A percentile compares a stretch with the other conserved stretches of the same genome.
These are phyloP conservation scores for Brachirus orientalis DNA, from an alignment of 2,113 vertebrate species.

Conservation along the genomic window DNA sequence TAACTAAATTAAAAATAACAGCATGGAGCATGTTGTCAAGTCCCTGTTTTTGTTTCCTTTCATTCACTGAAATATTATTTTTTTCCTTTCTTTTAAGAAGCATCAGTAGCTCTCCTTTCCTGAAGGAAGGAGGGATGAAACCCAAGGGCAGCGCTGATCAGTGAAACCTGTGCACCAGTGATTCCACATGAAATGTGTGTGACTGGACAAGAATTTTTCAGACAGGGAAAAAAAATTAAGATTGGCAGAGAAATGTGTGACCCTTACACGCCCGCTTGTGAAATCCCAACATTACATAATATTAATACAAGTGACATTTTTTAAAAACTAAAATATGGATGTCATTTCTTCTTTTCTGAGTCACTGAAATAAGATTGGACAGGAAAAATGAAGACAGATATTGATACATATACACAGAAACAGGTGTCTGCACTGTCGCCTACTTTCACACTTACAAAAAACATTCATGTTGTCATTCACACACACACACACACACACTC, in stretches of 20 bases:
- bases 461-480: constrained; percentile 52
- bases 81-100: constrained; percentile 43
- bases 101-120: constrained; percentile 44
- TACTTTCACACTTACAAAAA: constrained; percentile 55
- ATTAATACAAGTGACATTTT: constrained; percentile 58
- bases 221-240: constrained; percentile 33
- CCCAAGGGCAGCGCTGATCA: constrained; percentile 51
- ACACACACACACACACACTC: constrained; percentile 39
- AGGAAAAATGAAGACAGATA: constrained; percentile 42
- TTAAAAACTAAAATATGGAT: constrained; percentile 55
- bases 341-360: constrained; percentile 49
- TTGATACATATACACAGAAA: constrained; percentile 59
- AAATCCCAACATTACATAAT: constrained; percentile 62
- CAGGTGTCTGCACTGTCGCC: constrained; percentile 46
- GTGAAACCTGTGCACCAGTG: constrained; percentile 48
- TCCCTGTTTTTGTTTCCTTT: constrained; percentile 57
- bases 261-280: constrained; percentile 63
- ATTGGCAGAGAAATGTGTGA: constrained; percentile 69
- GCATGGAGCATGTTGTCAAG: constrained; percentile 74
- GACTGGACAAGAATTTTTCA: constrained; percentile 35
- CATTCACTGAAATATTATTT: constrained; percentile 63
- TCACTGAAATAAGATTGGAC: constrained; percentile 54
- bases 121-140: constrained; percentile 43
- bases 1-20: constrained; percentile 81
- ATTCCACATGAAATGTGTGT: constrained; percentile 51